Conservation (phyloP, 2,113 vertebrate genomes). For the Patagioenas fasciata region DNA sequence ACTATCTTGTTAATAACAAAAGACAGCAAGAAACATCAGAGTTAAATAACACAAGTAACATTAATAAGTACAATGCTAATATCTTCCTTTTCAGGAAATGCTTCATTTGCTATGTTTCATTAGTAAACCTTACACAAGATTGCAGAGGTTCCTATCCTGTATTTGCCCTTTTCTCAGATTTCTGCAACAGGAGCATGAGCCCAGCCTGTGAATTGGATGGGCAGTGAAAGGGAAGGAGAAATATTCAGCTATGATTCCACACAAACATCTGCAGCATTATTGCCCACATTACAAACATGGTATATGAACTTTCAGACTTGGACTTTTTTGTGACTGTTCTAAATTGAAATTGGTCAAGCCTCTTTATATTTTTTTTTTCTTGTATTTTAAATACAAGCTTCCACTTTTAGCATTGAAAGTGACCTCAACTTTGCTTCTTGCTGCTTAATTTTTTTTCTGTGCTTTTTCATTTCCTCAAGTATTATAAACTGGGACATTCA, state of each 20-base stretch:
- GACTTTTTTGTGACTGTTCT: background rate
- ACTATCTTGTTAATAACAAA: background rate
- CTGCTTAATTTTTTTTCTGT: background rate
- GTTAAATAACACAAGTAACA: background rate
- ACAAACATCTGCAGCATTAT: background rate
- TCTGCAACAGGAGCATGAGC: background rate
- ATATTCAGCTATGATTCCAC: background rate
- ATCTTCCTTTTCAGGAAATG: background rate
- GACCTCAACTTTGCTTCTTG: background rate
- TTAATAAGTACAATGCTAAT: background rate
- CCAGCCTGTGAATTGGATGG: rapidly evolving
- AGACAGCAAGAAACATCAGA: rapidly evolving
- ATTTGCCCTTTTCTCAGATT: background rate
- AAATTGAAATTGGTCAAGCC: background rate
- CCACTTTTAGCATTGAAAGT: background rate
- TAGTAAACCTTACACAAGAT: background rate
- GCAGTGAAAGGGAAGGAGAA: background rate
- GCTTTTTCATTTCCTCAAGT: background rate
- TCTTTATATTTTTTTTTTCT: background rate
- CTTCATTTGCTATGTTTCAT: background rate
- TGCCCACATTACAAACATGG: background rate
- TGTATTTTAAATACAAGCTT: background rate
- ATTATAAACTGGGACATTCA: background rate
- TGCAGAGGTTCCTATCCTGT: background rate
- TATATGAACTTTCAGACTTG: background rate